Percentiles rank a stretch among this genome's conserved stretches.
phyloP scores from a whole-genome alignment of 2,888 invertebrate species.

The Cantharis rustica region DNA sequence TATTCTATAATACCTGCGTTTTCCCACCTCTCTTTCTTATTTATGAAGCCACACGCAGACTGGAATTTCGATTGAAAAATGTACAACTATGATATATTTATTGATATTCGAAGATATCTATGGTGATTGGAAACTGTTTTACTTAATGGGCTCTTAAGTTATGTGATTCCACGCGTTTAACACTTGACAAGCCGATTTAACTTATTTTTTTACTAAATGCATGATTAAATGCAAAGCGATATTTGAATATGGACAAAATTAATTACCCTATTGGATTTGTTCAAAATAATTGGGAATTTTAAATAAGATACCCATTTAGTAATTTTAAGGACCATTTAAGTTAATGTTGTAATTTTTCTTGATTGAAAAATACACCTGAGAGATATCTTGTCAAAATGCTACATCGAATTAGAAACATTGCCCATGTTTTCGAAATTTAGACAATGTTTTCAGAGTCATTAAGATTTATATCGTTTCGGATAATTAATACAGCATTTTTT shows the following conservation, averaged over 20 bases:
- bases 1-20: constrained; percentile 59
- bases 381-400: not conserved
- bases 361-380: not conserved
- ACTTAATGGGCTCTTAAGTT: constrained; percentile 34
- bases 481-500: not conserved
- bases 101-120: constrained; percentile 52
- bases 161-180: constrained; percentile 20
- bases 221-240: not conserved
- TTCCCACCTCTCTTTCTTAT: constrained; percentile 57
- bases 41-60: constrained; percentile 58
- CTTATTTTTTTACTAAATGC: not conserved
- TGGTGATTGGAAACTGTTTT: constrained; percentile 51
- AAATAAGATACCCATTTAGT: not conserved
- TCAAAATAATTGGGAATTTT: not conserved
- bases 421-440: not conserved
- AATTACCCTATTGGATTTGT: not conserved
- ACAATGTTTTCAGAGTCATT: not conserved
- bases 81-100: constrained; percentile 50
- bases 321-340: not conserved
- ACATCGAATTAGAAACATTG: not conserved
- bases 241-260: not conserved
- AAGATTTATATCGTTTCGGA: not conserved
- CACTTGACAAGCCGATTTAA: constrained; percentile 30
- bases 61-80: constrained; percentile 53
- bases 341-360: not conserved